These are phyloP conservation scores for Gymnogyps californianus DNA, from an alignment of 2,113 vertebrate genomes.

Conservation along the genomic window DNA sequence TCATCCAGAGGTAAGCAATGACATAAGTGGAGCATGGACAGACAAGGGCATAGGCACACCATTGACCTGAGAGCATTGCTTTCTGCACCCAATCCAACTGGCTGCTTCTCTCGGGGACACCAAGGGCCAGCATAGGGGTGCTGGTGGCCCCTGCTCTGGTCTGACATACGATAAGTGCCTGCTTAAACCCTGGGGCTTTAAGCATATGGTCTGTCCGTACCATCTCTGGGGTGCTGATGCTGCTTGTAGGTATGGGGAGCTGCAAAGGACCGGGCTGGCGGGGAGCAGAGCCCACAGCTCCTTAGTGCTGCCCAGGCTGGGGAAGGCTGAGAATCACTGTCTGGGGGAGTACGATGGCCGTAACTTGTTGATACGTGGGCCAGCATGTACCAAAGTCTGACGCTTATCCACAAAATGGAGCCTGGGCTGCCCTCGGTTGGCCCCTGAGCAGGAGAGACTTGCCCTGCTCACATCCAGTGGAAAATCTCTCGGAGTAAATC, in stretches of 20 bases:
- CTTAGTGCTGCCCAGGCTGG: neutral
- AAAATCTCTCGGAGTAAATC: neutral
- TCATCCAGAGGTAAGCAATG: neutral
- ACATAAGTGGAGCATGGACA: neutral
- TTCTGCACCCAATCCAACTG: rapidly evolving
- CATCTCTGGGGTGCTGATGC: neutral
- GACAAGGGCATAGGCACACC: neutral
- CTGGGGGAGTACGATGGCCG: neutral
- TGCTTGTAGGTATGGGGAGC: neutral
- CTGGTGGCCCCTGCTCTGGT: neutral
- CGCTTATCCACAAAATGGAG: neutral
- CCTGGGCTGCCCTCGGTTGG: neutral
- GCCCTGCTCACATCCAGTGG: neutral
- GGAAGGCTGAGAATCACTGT: neutral
- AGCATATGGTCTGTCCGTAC: neutral
- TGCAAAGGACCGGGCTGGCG: neutral
- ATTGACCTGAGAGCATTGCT: neutral
- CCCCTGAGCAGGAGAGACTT: neutral
- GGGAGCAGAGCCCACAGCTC: neutral
- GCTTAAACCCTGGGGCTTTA: neutral
- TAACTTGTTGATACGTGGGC: neutral
- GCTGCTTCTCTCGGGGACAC: neutral
- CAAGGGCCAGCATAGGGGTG: neutral
- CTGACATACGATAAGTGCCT: neutral
- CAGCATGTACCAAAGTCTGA: neutral